Conservation (phyloP, 2,797 vertebrate species). For the Coccyzus lansbergi region DNA sequence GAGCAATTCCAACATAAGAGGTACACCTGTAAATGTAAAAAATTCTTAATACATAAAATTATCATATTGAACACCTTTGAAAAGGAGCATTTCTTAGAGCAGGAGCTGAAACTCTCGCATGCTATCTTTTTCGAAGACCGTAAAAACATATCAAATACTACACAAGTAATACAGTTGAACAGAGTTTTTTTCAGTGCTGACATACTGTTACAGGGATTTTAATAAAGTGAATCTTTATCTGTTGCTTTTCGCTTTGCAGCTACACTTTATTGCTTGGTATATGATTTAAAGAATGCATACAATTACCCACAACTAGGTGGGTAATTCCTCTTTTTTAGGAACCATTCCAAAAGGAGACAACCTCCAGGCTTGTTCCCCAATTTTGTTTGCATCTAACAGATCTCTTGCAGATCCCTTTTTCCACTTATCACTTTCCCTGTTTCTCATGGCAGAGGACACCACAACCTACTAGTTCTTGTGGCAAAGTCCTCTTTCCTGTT, state of each 20-base stretch:
- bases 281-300: not conserved
- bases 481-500: not conserved
- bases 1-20: constrained; percentile 33
- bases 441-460: constrained; percentile 53
- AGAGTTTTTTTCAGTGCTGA: not conserved
- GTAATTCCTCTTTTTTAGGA: too few relatives aligned
- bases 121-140: not conserved
- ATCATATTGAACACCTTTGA: not conserved
- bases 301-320: too few relatives aligned
- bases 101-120: not conserved
- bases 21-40: not conserved
- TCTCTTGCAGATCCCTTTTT: not conserved
- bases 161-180: not conserved
- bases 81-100: not conserved
- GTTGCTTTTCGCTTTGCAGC: not conserved
- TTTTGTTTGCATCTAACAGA: too few relatives aligned
- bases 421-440: not conserved
- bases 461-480: constrained; percentile 25
- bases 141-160: not conserved
- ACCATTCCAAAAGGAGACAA: too few relatives aligned
- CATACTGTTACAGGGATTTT: not conserved
- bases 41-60: not conserved
- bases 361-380: too few relatives aligned
- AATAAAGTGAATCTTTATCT: not conserved
- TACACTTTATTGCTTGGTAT: not conserved